A percentile compares a stretch with the other conserved stretches of the same genome.
Conservation (phyloP, 2,888 invertebrate genomes). For the Chesias legatella region DNA sequence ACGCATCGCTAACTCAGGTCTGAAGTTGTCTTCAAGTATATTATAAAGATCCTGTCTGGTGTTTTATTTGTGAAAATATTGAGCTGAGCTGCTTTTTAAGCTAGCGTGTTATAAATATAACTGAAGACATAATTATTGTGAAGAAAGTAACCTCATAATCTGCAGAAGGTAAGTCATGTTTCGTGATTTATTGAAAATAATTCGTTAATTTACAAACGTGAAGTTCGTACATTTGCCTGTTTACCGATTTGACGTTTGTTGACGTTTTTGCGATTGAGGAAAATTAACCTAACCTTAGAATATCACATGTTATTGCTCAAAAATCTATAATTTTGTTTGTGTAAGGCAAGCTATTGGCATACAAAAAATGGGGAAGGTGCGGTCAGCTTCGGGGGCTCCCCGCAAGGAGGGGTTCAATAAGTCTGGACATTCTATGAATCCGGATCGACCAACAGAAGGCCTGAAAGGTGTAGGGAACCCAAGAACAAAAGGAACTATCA, state of each 20-base stretch:
- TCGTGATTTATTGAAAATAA: background rate
- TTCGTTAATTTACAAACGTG: background rate
- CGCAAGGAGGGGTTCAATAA: conserved; percentile 92
- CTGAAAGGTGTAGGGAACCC: conserved; percentile 92
- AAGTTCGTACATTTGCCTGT: conserved; percentile 4
- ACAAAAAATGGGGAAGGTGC: conserved; percentile 86
- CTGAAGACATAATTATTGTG: too few species aligned
- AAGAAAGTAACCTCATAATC: background rate
- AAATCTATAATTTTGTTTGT: too few species aligned
- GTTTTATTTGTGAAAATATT: too few species aligned
- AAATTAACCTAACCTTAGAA: too few species aligned
- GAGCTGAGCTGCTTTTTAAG: too few species aligned
- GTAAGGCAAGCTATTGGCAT: background rate
- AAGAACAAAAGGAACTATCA: conserved; percentile 95
- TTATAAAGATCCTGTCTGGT: too few species aligned
- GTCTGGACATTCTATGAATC: conserved; percentile 96
- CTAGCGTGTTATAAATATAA: too few species aligned
- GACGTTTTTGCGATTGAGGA: conserved; percentile 4
- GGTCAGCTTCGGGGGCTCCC: conserved; percentile 86
- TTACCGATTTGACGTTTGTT: conserved; percentile 5
- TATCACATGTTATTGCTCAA: too few species aligned
- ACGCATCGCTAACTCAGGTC: too few species aligned
- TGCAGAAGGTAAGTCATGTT: background rate
- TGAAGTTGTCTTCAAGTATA: too few species aligned
- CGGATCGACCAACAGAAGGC: conserved; percentile 89